A percentile compares a stretch with the other conserved stretches of the same genome.
Conservation (phyloP, 2,113 vertebrate genomes). For the Crotophaga sulcirostris region DNA sequence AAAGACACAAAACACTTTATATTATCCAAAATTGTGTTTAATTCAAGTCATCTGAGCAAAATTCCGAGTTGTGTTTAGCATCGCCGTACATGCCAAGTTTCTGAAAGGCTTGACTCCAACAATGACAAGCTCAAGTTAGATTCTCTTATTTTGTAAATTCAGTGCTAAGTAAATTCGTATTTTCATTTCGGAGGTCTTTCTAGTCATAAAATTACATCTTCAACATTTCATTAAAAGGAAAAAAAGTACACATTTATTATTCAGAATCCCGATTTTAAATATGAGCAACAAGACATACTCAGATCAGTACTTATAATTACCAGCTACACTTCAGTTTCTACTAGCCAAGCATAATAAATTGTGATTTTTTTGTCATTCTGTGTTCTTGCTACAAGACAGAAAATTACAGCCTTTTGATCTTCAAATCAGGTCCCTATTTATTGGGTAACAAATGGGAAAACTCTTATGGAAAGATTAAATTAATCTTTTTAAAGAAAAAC, state of each 20-base stretch:
- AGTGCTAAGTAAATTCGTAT: background rate
- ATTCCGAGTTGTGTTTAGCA: background rate
- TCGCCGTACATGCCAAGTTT: background rate
- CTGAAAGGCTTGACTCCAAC: background rate
- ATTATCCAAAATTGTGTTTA: background rate
- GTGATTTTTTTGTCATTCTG: background rate
- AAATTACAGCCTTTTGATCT: background rate
- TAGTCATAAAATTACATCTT: background rate
- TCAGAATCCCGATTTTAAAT: background rate
- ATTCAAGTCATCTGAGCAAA: background rate
- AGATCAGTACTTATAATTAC: background rate
- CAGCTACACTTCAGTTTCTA: background rate
- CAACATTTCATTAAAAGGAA: background rate
- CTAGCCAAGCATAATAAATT: background rate
- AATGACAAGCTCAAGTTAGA: background rate
- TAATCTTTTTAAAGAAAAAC: background rate
- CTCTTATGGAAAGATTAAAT: background rate
- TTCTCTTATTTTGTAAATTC: background rate
- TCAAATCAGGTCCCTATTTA: background rate
- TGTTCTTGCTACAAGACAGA: background rate
- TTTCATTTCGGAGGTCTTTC: background rate
- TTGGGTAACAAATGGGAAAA: background rate
- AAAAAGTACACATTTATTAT: background rate
- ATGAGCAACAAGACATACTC: background rate
- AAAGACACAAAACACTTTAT: background rate